Conservation (phyloP, 2,797 vertebrate species). For the Spinus pinus region DNA sequence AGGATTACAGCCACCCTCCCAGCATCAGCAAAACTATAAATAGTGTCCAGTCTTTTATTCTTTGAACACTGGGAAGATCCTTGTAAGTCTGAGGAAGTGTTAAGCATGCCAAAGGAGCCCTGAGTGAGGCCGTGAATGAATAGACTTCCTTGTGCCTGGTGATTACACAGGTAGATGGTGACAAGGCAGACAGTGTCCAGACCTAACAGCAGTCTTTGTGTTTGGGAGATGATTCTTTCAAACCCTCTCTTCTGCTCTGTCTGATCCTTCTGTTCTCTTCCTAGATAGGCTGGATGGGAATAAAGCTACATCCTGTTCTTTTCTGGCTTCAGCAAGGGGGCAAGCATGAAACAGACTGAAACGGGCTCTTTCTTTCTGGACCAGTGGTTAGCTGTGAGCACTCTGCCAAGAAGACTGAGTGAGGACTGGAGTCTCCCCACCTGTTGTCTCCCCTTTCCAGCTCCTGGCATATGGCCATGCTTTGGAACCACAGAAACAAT, state of each 20-base stretch:
- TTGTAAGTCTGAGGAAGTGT: conserved; percentile 4
- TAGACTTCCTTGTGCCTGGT: neutral
- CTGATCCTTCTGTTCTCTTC: neutral
- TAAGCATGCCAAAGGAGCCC: neutral
- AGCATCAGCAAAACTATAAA: conserved; percentile 33
- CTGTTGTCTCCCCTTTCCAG: neutral
- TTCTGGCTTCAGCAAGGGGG: neutral
- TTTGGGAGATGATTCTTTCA: neutral
- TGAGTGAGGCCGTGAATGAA: neutral
- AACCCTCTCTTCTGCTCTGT: neutral
- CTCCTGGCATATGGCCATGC: neutral
- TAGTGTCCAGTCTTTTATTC: conserved; percentile 15
- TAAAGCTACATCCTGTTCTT: neutral
- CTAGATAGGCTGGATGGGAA: neutral
- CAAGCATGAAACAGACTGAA: neutral
- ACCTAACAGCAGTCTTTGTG: conserved; percentile 1
- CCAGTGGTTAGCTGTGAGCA: neutral
- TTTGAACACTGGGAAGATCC: neutral
- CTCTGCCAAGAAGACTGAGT: accelerated
- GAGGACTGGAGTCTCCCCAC: neutral
- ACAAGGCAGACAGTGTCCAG: conserved; percentile 19
- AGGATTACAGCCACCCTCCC: neutral
- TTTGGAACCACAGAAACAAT: neutral
- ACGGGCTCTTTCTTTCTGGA: neutral
- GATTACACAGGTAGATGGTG: conserved; percentile 34